Evolutionary conservation across 2,113 vertebrate species (phyloP).

Genomic region (Trogon melanurus): DNA sequence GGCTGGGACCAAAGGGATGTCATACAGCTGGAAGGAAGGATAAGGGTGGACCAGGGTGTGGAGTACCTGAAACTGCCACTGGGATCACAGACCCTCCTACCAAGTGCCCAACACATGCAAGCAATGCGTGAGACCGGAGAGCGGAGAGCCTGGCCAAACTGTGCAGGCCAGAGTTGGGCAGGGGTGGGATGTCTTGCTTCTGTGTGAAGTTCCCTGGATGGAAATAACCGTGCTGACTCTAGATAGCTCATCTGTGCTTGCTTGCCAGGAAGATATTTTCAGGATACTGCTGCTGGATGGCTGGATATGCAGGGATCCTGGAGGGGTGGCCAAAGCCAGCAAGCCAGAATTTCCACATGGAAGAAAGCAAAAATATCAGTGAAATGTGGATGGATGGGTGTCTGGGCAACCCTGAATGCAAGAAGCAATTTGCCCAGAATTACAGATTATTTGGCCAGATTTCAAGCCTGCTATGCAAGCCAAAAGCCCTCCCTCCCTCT

Average conservation of each 20-base stretch:
- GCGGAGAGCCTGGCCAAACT: background rate
- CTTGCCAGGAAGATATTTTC: constrained; percentile 53
- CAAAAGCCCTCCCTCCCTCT: background rate
- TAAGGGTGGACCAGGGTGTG: background rate
- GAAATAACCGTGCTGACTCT: constrained; percentile 5
- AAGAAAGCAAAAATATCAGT: constrained; percentile 1
- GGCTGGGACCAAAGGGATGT: background rate
- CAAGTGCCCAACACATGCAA: background rate
- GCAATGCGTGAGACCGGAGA: background rate
- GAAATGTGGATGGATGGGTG: background rate
- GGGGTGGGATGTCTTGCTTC: background rate
- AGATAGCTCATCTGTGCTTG: constrained; percentile 4
- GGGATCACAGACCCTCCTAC: background rate
- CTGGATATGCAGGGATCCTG: constrained; percentile 14
- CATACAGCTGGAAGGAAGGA: background rate
- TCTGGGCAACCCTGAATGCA: background rate
- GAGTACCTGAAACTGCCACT: background rate
- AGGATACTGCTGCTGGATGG: constrained; percentile 40
- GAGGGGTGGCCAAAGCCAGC: constrained; percentile 32
- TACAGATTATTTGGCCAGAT: constrained; percentile 4
- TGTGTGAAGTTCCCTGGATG: constrained; percentile 23
- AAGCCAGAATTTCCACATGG: constrained; percentile 38
- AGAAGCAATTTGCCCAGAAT: constrained; percentile 18
- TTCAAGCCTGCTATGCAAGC: background rate
- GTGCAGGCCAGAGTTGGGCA: background rate